These are phyloP conservation scores for Sebastes schlegelii DNA, from an alignment of 2,113 vertebrate genomes.

Conservation along the genomic window DNA sequence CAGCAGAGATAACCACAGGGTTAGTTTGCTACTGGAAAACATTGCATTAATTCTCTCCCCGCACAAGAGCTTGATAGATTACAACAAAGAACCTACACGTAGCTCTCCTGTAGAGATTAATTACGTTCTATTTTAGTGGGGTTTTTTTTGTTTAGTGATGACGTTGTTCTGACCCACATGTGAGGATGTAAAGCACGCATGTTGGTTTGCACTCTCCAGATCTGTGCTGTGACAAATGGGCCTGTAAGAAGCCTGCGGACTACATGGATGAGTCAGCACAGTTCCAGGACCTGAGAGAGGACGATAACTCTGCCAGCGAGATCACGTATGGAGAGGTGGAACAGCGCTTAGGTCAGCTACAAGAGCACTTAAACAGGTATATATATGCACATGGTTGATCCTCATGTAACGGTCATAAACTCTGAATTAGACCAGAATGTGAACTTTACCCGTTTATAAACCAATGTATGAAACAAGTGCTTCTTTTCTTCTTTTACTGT, in stretches of 20 bases:
- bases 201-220: slow-evolving; percentile 82
- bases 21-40: slow-evolving; percentile 67
- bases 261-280: slow-evolving; percentile 86
- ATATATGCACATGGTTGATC: neutral
- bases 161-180: slow-evolving; percentile 73
- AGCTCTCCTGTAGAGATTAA: slow-evolving; percentile 74
- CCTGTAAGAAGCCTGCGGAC: slow-evolving; percentile 81
- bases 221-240: slow-evolving; percentile 86
- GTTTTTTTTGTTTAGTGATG: slow-evolving; percentile 57
- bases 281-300: slow-evolving; percentile 85
- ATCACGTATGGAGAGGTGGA: slow-evolving; percentile 96
- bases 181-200: slow-evolving; percentile 68
- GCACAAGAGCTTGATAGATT: slow-evolving; percentile 71
- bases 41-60: slow-evolving; percentile 38
- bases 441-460: neutral
- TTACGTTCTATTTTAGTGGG: slow-evolving; percentile 73
- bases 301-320: slow-evolving; percentile 92
- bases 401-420: slow-evolving; percentile 9
- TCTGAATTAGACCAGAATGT: neutral
- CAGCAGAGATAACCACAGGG: slow-evolving; percentile 77
- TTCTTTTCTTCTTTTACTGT: neutral
- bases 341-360: slow-evolving; percentile 94
- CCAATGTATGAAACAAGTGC: neutral
- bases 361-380: slow-evolving; percentile 98
- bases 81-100: slow-evolving; percentile 50